phyloP scores from a whole-genome alignment of 2,888 invertebrate species.

The Holacanthella duospinosa region DNA sequence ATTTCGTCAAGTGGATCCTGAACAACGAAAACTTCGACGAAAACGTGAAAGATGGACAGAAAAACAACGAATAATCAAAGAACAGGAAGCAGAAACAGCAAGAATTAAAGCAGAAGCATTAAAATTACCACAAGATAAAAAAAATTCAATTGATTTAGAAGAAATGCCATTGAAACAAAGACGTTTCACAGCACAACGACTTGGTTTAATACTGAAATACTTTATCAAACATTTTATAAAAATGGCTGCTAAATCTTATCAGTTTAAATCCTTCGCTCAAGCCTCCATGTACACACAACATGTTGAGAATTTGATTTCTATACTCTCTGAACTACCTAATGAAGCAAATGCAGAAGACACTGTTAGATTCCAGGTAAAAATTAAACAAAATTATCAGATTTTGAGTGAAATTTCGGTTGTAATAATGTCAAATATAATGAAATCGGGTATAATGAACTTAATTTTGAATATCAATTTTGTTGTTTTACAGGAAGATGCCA shows the following conservation, averaged over 20 bases:
- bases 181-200: constrained; percentile 16
- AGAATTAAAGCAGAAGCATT: constrained; percentile 18
- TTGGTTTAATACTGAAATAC: constrained; percentile 47
- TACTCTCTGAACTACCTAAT: neutral
- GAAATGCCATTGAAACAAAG: constrained; percentile 13
- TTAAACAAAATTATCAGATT: too few species aligned
- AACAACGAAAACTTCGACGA: constrained; percentile 36
- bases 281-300: constrained; percentile 60
- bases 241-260: constrained; percentile 56
- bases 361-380: constrained; percentile 17
- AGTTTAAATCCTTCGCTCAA: constrained; percentile 52
- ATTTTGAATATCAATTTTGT: neutral
- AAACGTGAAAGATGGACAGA: constrained; percentile 28
- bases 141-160: constrained; percentile 29
- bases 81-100: constrained; percentile 41
- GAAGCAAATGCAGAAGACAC: neutral
- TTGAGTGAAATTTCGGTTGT: too few species aligned
- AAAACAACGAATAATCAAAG: constrained; percentile 46
- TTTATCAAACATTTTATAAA: constrained; percentile 61
- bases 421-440: too few species aligned
- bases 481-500: constrained; percentile 10
- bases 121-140: constrained; percentile 15
- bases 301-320: constrained; percentile 50
- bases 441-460: too few species aligned
- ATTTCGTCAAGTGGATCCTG: constrained; percentile 1